phyloP scores from a whole-genome alignment of 2,797 vertebrate species.

The Myoxocephalus aenaeus region DNA sequence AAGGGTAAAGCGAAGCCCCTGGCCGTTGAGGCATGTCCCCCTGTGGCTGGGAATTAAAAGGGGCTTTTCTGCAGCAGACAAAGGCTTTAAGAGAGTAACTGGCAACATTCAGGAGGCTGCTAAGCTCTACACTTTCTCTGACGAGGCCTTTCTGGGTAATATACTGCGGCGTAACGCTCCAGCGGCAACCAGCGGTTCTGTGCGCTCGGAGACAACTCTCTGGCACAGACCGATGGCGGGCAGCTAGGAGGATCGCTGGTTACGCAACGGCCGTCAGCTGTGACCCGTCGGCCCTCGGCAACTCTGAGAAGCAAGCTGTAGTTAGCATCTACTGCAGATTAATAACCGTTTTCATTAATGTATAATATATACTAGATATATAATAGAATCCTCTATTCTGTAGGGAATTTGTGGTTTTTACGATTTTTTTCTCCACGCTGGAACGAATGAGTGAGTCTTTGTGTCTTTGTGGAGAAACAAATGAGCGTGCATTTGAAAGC shows the following conservation, averaged over 20 bases:
- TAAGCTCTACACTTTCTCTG: conserved; percentile 50
- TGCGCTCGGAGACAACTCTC: conserved; percentile 37
- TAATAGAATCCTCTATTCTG: neutral
- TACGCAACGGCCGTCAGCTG: conserved; percentile 57
- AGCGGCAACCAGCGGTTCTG: conserved; percentile 1
- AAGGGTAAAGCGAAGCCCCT: conserved; percentile 31
- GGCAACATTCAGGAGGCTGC: conserved; percentile 35
- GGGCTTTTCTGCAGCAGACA: conserved; percentile 52
- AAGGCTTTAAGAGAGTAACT: conserved; percentile 40
- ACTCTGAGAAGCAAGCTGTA: conserved; percentile 25
- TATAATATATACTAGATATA: no score
- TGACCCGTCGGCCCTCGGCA: conserved; percentile 32
- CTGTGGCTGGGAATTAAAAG: conserved; percentile 44
- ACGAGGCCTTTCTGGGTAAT: conserved; percentile 35
- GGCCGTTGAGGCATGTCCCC: conserved; percentile 43
- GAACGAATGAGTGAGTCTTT: no score
- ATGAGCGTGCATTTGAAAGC: neutral
- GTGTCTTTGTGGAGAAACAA: neutral
- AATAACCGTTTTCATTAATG: neutral
- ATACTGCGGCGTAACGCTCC: neutral
- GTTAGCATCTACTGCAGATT: neutral
- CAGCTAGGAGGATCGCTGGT: conserved; percentile 61
- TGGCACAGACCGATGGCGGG: conserved; percentile 47
- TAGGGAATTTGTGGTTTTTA: neutral
- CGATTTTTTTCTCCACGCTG: no score